These are phyloP conservation scores for Nixonia krombeini DNA, from an alignment of 1,140 invertebrate genomes.

Conservation along the genomic window DNA sequence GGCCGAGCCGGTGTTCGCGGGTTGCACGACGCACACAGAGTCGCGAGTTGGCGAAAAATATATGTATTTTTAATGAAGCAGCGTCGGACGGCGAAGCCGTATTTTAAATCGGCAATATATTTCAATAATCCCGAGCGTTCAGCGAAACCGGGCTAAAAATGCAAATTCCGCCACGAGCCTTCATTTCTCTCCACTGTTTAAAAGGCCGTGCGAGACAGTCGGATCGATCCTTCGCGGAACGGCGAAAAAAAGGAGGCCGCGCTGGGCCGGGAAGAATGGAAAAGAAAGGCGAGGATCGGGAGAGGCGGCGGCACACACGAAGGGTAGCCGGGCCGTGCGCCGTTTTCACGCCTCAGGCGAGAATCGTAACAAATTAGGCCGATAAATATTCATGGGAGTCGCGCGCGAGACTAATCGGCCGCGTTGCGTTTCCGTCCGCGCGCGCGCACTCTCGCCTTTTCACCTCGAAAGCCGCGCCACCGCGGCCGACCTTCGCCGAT, in stretches of 20 bases:
- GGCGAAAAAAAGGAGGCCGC: constrained; percentile 18
- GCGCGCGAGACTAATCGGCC: constrained; percentile 56
- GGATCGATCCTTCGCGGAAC: constrained; percentile 43
- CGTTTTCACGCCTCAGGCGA: constrained; percentile 56
- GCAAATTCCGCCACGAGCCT: constrained; percentile 34
- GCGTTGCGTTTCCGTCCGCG: constrained; percentile 29
- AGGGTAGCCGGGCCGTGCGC: constrained; percentile 35
- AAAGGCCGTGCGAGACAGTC: constrained; percentile 41
- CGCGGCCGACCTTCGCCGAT: constrained; percentile 37
- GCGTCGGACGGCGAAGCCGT: neutral
- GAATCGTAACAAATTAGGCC: constrained; percentile 64
- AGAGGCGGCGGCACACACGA: constrained; percentile 6
- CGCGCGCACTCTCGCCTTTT: constrained; percentile 6
- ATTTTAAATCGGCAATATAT: constrained; percentile 23
- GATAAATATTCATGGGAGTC: constrained; percentile 68
- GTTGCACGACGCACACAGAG: too few species aligned
- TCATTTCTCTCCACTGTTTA: constrained; percentile 35
- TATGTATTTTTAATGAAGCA: too few species aligned
- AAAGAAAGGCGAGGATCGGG: constrained; percentile 29
- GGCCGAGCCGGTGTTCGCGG: too few species aligned
- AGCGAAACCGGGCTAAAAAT: constrained; percentile 18
- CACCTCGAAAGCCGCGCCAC: too few species aligned
- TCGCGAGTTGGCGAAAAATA: too few species aligned
- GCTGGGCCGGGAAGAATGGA: constrained; percentile 9
- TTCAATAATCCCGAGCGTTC: constrained; percentile 43